A percentile compares a stretch with the other conserved stretches of the same genome.
These are phyloP conservation scores for Thrips palmi DNA, from an alignment of 1,140 invertebrate genomes.

Conservation along the genomic window DNA sequence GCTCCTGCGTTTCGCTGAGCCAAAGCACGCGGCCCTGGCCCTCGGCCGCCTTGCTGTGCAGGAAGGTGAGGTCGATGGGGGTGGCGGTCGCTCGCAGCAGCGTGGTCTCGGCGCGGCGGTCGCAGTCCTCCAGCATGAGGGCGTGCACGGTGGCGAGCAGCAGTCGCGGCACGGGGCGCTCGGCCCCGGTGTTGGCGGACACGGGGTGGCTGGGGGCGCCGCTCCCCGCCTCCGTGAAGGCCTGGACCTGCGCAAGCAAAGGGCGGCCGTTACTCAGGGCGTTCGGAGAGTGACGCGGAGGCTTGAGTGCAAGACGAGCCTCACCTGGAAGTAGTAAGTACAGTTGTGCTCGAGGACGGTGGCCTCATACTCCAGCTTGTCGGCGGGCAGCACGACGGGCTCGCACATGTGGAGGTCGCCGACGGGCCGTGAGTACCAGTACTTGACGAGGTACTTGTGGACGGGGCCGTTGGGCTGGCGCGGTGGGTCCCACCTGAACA, in stretches of 20 bases:
- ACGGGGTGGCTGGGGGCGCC: conserved; percentile 43
- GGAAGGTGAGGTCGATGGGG: conserved; percentile 12
- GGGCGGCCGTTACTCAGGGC: background rate
- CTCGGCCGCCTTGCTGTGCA: conserved; percentile 10
- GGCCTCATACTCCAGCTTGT: conserved; percentile 32
- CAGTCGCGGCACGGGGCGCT: conserved; percentile 57
- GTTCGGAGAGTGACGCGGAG: too few relatives aligned
- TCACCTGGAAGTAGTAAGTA: conserved; percentile 56
- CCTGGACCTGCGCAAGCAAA: conserved; percentile 40
- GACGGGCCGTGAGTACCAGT: conserved; percentile 32
- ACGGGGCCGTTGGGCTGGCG: conserved; percentile 51
- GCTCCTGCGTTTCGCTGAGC: conserved; percentile 62
- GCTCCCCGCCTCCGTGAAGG: conserved; percentile 53
- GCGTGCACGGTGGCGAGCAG: conserved; percentile 51
- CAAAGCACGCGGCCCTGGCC: conserved; percentile 46
- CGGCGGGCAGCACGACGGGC: conserved; percentile 15
- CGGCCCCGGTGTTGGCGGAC: conserved; percentile 36
- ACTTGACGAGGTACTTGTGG: conserved; percentile 46
- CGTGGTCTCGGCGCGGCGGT: conserved; percentile 33
- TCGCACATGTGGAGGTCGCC: conserved; percentile 20
- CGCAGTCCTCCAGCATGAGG: conserved; percentile 52
- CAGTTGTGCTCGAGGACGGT: conserved; percentile 34
- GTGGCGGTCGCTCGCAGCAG: conserved; percentile 14
- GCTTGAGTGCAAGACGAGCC: conserved; percentile 3
- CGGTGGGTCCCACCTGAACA: conserved; percentile 56